Evolutionary conservation across 2,888 invertebrate genomes (phyloP).

Genomic region (Temnothorax unifasciatus): DNA sequence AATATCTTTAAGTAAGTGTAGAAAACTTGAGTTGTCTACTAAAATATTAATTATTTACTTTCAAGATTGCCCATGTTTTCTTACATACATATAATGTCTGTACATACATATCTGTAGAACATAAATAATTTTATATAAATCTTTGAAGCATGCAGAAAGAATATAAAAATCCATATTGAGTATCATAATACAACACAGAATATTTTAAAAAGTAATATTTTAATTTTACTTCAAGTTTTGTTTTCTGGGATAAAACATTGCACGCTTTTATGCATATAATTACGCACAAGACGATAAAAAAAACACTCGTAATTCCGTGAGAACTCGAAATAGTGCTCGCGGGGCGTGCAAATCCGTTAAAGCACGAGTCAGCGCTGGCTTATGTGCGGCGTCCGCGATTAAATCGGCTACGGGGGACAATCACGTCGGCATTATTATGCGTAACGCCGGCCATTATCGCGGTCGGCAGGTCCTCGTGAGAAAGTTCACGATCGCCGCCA

Average conservation of each 20-base stretch:
- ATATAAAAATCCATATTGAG: neutral
- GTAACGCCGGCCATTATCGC: constrained; percentile 55
- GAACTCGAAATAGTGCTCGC: neutral
- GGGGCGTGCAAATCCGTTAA: neutral
- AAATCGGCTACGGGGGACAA: constrained; percentile 47
- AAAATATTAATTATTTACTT: neutral
- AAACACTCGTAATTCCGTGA: neutral
- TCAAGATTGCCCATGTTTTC: neutral
- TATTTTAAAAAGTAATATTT: neutral
- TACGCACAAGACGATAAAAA: neutral
- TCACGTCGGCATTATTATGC: constrained; percentile 60
- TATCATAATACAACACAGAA: neutral
- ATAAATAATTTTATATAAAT: constrained; percentile 10
- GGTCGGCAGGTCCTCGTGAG: constrained; percentile 32
- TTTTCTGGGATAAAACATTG: neutral
- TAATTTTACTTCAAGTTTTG: neutral
- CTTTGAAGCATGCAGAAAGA: neutral
- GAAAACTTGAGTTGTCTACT: neutral
- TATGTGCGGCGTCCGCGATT: constrained; percentile 21
- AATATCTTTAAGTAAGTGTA: neutral
- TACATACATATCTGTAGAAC: neutral
- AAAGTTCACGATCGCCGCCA: constrained; percentile 46
- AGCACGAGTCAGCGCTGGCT: constrained; percentile 10
- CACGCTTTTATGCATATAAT: neutral
- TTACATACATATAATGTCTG: neutral